Base-by-base conservation (phyloP, 1,140 invertebrate species). In the Anadara kagoshimensis region DNA sequence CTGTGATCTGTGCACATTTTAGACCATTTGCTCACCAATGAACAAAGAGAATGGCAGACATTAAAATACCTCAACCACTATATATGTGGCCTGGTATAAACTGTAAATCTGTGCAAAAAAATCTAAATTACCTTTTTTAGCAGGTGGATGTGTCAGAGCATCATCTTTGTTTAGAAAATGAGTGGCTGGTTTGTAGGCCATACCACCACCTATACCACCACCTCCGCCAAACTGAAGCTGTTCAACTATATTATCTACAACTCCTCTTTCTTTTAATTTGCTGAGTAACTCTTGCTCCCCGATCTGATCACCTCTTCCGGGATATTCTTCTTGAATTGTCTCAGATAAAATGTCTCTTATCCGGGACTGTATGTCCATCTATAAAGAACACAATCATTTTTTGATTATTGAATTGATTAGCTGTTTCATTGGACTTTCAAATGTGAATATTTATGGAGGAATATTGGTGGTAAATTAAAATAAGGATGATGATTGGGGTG, bases 311-410 rank as follows among this genome's bases (percentile, higher is more conserved):
- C 59, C 56, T 16, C 78, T 51, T n/a, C n/a, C n/a, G n/a, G n/a
- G n/a, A n/a, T 68, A 73, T 11, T 86, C 79, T 20, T 80, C 77
- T 24, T 80, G 67, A 47, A 85, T 79, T 1, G 76, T 74, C 16
- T 87, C 84, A 20, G 84, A 78, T 58, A 88, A 63, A 53, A 85
- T 79, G 51, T 82, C 81, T 12, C 82, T 66, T 18, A 88, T 86
- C 24, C 80, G 74, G 24, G 73, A 74, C 56, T 88, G 86, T 18
- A 88, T 80, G 73, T 87, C 85, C 72, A 80, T 82, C 87, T 88
- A 68, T 5, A 68, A 75, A 61, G 53, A 45, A n/a, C n/a, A n/a
- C n/a, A n/a, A n/a, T n/a, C n/a, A n/a, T n/a, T n/a, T n/a, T n/a
- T n/a, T n/a, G n/a, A n/a, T n/a, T n/a, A n/a, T n/a, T n/a, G n/a